Evolutionary conservation across 2,888 invertebrate genomes (phyloP), one percentile per base, ranked within the genome.

Genomic region (Leucophora obtusa): DNA sequence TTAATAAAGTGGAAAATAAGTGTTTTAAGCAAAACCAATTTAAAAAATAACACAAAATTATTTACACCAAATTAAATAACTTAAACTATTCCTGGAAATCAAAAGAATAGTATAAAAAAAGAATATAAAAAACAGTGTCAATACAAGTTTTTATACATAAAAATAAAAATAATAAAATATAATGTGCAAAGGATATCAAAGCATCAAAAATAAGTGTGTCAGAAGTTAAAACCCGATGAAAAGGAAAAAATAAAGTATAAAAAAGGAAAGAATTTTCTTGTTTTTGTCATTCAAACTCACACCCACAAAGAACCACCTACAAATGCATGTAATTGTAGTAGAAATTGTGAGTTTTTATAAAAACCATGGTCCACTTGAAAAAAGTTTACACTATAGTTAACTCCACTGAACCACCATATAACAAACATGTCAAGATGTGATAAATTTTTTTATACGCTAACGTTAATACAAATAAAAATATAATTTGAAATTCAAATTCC

Each of bases 161-260:
- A 51, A 28, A 28, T 3, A 21, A 53, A 11, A 43, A 28, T 18
- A 74, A 11, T 18, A 59, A n/a, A n/a, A 58, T 50, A 50, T 38
- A 51, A 5, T 21, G 7, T 14, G 14, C 47, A 56, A 50, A 63
- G 47, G 28, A 35, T 58, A 56, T 51, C 54, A 24, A 58, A 56
- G 56, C 35, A 63, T 56, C 24, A 70, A 70, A 38, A 54, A 69
- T 38, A 63, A 69, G 75, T 62, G 69, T 76, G 69, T 69, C 62
- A 75, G 21, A 69, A 24, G 54, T 56, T 66, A 56, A 70, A 35
- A 70, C 17, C 56, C 54, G 35, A 38, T 69, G 60, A 69, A 69
- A 63, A 11, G 75, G 28, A 74, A 59, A 47, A 53, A 11, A 17
- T 33, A 17, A 70, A 15, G 2, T 24, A 17, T 24, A 17, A 21